phyloP scores from a whole-genome alignment of 2,888 invertebrate genomes.

The Calameuta idolon region DNA sequence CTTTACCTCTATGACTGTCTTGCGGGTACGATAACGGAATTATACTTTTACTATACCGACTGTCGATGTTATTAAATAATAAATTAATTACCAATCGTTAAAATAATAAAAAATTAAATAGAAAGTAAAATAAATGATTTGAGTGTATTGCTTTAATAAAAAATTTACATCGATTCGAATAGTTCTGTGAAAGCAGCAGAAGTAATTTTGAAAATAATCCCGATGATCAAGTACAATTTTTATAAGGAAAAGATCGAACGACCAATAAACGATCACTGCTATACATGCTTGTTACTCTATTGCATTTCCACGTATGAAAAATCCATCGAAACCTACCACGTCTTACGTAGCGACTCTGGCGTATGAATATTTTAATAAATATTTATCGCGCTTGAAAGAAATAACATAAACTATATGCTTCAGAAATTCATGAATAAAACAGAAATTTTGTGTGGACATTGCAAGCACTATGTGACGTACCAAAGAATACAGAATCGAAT shows the following conservation, averaged over 20 bases:
- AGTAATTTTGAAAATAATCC: not conserved
- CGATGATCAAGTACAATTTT: not conserved
- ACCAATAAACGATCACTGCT: slow-evolving; percentile 6
- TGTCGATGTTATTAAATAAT: too few species aligned
- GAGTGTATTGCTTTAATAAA: too few species aligned
- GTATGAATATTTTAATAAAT: not conserved
- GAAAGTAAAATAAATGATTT: too few species aligned
- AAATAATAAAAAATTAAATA: too few species aligned
- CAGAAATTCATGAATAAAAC: not conserved
- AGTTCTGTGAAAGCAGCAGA: not conserved
- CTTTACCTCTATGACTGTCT: too few species aligned
- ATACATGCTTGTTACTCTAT: slow-evolving; percentile 19
- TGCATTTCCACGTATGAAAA: slow-evolving; percentile 30
- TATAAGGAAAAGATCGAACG: not conserved
- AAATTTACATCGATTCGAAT: too few species aligned
- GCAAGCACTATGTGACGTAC: not conserved
- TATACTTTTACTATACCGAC: too few species aligned
- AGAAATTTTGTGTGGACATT: not conserved
- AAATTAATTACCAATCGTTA: too few species aligned
- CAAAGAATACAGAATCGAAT: too few species aligned
- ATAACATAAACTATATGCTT: not conserved
- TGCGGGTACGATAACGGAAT: too few species aligned
- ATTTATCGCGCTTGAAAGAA: not conserved
- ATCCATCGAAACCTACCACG: slow-evolving; percentile 20
- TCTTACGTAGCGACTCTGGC: not conserved